Percentiles rank a stretch among this genome's conserved stretches.
Conservation (phyloP, 2,888 invertebrate genomes). For the Plagiodera versicolora region DNA sequence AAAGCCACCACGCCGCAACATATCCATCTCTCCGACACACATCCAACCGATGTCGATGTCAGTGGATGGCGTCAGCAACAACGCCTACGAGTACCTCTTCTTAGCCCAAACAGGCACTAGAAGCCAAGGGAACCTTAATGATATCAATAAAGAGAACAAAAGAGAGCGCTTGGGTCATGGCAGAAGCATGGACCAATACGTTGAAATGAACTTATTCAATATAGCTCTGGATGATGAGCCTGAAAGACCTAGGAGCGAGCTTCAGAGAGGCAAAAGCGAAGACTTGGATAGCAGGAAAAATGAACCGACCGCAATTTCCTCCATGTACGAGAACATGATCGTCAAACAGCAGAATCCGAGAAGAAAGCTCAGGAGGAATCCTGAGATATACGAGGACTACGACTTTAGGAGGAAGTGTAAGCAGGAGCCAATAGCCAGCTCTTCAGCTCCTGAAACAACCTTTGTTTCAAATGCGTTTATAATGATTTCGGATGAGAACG, state of each 20-base stretch:
- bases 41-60: constrained; percentile 62
- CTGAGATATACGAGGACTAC: constrained; percentile 65
- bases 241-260: constrained; percentile 45
- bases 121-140: constrained; percentile 72
- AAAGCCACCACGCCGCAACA: constrained; percentile 84
- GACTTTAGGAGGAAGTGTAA: constrained; percentile 56
- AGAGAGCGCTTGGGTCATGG: constrained; percentile 66
- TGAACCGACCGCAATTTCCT: constrained; percentile 74
- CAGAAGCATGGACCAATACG: constrained; percentile 77
- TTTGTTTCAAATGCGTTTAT: constrained; percentile 61
- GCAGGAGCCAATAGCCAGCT: constrained; percentile 42
- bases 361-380: constrained; percentile 67
- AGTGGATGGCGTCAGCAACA: constrained; percentile 62
- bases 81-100: constrained; percentile 65
- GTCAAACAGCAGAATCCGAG: constrained; percentile 74
- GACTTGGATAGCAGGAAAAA: constrained; percentile 53
- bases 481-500: constrained; percentile 55
- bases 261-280: constrained; percentile 54
- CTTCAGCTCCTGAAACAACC: constrained; percentile 53
- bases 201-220: constrained; percentile 67
- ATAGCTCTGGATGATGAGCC: constrained; percentile 52
- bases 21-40: constrained; percentile 85
- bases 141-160: constrained; percentile 58
- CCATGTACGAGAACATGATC: constrained; percentile 72
- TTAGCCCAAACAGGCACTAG: constrained; percentile 67